phyloP scores from a whole-genome alignment of 1,140 invertebrate genomes.

The Trichonephila clavata region DNA sequence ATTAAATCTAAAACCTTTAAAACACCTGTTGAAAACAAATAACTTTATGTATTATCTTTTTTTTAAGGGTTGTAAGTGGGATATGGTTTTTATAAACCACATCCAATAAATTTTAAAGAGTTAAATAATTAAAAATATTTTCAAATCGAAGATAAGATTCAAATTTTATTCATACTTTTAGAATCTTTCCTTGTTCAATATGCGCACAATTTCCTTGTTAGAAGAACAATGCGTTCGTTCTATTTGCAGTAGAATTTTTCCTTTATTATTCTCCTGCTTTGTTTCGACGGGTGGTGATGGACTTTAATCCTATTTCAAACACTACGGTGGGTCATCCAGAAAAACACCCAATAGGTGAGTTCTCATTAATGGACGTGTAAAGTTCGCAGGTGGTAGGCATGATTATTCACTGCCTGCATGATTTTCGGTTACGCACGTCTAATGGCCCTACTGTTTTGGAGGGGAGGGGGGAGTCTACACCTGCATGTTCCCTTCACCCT shows the following conservation, averaged over 20 bases:
- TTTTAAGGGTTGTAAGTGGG: too few relatives aligned
- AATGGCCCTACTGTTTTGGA: neutral
- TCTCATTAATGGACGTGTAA: conserved; percentile 43
- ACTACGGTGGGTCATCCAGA: neutral
- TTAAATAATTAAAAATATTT: too few relatives aligned
- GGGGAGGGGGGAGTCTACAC: neutral
- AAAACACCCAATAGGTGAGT: conserved; percentile 36
- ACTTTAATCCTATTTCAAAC: neutral
- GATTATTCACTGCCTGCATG: conserved; percentile 42
- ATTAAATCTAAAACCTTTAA: too few relatives aligned
- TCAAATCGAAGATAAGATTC: too few relatives aligned
- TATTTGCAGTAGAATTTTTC: neutral
- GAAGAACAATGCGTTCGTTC: neutral
- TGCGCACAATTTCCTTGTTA: too few relatives aligned
- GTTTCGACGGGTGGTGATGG: neutral
- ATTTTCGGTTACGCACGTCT: conserved; percentile 55
- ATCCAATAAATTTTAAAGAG: too few relatives aligned
- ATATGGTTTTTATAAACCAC: too few relatives aligned
- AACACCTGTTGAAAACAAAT: too few relatives aligned
- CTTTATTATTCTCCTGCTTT: neutral
- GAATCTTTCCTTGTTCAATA: too few relatives aligned
- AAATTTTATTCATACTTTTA: too few relatives aligned
- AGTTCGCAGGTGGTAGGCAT: neutral
- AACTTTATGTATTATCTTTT: too few relatives aligned
- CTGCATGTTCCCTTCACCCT: conserved; percentile 37